These are phyloP conservation scores for Caenorhabditis drosophilae DNA, from an alignment of 2,888 invertebrate genomes.

Conservation along the genomic window DNA sequence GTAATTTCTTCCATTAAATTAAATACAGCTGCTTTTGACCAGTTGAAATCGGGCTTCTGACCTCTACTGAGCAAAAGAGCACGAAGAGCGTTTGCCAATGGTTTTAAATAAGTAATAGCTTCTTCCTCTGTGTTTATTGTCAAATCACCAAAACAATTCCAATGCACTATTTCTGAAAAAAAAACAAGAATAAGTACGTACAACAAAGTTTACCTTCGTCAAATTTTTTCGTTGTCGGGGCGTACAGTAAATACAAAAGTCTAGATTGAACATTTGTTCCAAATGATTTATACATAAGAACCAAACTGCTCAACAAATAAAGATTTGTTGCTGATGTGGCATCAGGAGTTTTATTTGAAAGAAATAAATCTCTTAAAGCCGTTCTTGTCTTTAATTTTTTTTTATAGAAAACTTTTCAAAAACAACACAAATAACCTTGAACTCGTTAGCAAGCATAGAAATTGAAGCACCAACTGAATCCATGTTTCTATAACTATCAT, in stretches of 20 bases:
- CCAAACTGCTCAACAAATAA: conserved; percentile 14
- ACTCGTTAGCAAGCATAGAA: neutral
- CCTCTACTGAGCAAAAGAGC: conserved; percentile 16
- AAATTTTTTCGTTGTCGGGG: conserved; percentile 9
- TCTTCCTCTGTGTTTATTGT: conserved; percentile 11
- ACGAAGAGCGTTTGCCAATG: conserved; percentile 13
- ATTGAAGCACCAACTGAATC: neutral
- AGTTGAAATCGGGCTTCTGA: conserved; percentile 4
- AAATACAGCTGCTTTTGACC: conserved; percentile 31
- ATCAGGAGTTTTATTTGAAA: conserved; percentile 10
- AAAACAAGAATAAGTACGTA: neutral
- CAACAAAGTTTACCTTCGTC: neutral
- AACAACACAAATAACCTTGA: no score
- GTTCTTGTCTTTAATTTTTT: no score
- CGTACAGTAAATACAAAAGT: conserved; percentile 23
- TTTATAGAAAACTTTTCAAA: no score
- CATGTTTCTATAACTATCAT: conserved; percentile 8
- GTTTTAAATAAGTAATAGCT: conserved; percentile 5
- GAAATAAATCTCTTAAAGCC: conserved; percentile 5
- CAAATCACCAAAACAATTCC: conserved; percentile 11
- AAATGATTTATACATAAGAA: conserved; percentile 9
- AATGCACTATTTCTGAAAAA: conserved; percentile 26
- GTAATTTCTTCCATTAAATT: conserved; percentile 39
- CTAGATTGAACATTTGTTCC: conserved; percentile 5
- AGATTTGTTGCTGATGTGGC: conserved; percentile 8